phyloP scores from a whole-genome alignment of 2,888 invertebrate species.

The Acleris literana region DNA sequence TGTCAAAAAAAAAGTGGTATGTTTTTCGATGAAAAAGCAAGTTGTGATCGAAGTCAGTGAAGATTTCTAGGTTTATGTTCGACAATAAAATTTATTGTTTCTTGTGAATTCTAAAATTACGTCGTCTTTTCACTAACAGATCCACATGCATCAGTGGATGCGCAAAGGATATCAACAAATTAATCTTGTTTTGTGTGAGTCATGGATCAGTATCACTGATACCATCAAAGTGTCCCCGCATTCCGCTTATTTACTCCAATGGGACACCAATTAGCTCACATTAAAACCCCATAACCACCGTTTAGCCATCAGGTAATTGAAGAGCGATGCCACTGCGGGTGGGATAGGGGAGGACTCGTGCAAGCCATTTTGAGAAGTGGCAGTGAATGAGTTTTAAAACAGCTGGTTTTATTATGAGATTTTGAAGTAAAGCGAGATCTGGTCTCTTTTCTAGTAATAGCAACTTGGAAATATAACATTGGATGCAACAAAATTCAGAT shows the following conservation, averaged over 20 bases:
- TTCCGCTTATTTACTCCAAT: slow-evolving; percentile 15
- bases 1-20: no score
- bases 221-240: slow-evolving; percentile 25
- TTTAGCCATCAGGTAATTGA: slow-evolving; percentile 30
- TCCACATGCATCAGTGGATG: no score
- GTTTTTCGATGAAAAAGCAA: no score
- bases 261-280: slow-evolving; percentile 30
- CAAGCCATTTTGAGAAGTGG: not conserved
- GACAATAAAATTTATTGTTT: no score
- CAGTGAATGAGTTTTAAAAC: not conserved
- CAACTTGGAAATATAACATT: no score
- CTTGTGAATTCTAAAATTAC: no score
- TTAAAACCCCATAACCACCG: slow-evolving; percentile 33
- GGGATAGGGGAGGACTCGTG: not conserved
- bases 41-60: no score
- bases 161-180: not conserved
- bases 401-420: not conserved
- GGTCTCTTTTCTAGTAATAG: no score
- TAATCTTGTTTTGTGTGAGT: not conserved
- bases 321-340: slow-evolving; percentile 10
- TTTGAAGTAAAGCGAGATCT: no score
- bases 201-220: slow-evolving; percentile 1
- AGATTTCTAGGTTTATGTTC: no score
- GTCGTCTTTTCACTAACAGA: no score
- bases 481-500: no score